Percentiles rank a stretch among this genome's conserved stretches.
These are phyloP conservation scores for Apostichopus californicus DNA, from an alignment of 35 echinoderm and acorn worm species.

Conservation along the genomic window DNA sequence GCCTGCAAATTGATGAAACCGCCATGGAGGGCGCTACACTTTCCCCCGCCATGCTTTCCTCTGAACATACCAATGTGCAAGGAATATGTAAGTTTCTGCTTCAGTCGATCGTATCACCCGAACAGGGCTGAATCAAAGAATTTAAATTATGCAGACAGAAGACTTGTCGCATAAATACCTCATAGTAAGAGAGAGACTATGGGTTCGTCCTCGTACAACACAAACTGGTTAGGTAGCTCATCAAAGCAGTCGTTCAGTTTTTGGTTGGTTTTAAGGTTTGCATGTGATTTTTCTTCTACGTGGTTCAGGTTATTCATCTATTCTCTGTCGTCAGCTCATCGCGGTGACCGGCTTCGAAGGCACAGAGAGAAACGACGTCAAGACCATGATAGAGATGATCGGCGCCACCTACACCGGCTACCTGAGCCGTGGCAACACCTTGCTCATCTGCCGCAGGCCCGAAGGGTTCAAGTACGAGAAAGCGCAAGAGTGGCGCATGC, in stretches of 20 bases:
- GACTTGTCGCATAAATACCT: too few species aligned
- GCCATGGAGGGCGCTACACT: conserved; percentile 93
- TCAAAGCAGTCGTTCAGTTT: too few species aligned
- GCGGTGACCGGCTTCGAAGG: conserved; percentile 98
- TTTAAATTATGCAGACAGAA: too few species aligned
- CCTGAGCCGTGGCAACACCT: conserved; percentile 87
- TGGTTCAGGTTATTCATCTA: too few species aligned
- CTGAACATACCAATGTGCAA: conserved; percentile 75
- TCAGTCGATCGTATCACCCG: too few species aligned
- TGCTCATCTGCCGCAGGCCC: conserved; percentile 79
- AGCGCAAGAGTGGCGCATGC: conserved; percentile 90
- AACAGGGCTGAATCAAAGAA: too few species aligned
- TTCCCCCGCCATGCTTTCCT: conserved; percentile 78
- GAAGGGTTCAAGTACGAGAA: conserved; percentile 93
- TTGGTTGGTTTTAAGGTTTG: too few species aligned
- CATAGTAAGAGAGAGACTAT: too few species aligned
- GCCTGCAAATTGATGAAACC: conserved; percentile 84
- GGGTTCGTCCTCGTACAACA: too few species aligned
- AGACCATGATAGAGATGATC: conserved; percentile 89
- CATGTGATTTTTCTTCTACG: too few species aligned
- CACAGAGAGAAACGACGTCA: conserved; percentile 83
- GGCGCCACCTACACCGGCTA: conserved; percentile 94
- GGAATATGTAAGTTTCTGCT: conserved; percentile 78
- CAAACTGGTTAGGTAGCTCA: too few species aligned
- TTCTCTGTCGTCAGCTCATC: conserved; percentile 68